Evolutionary conservation across 2,113 vertebrate species (phyloP), one percentile per base, ranked within the genome.

Genomic region (Neogobius melanostomus): DNA sequence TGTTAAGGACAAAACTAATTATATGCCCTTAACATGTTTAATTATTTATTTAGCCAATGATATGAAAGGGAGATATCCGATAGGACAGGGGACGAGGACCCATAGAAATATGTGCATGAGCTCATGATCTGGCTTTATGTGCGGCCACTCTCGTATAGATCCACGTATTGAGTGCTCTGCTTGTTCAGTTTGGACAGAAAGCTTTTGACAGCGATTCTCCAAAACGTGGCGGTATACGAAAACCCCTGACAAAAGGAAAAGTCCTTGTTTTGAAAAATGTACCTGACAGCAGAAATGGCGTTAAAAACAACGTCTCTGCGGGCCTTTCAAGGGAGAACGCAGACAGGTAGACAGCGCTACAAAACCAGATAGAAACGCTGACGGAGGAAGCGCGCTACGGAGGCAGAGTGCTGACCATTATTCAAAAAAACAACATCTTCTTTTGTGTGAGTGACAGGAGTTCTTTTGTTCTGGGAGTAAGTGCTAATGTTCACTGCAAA

Each of bases 391-490:
- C 21, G 21, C 21, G 21, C 21, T 21, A 21, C 46, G 51, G 49
- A n/a, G n/a, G n/a, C n/a, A n/a, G n/a, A 69, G 42, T 79, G 76
- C 79, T 73, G 79, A 81, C 66, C 52, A 72, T 75, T 74, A 75
- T 64, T 66, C 28, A 36, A 36, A 64, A 72, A 75, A 84, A 70
- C 72, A 51, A 54, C 28, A 28, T 70, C 64, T 72, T 16, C 70
- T 67, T 61, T 28, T 63, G 49, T 47, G 70, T 68, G 11, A 62
- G 43, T 6, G 52, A 66, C 61, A 71, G 48, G n/a, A 2, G 42
- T 81, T 11, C 59, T 62, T 81, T 79, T 76, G 75, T 79, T 76
- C 72, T 74, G 44, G 6, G 46, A 67, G 62, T 54, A 81, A 73
- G 66, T 69, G 71, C 71, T 61, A 72, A 66, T 66, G 64, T 71